Conservation (phyloP, 2,113 vertebrate genomes). For the Macaca mulatta region DNA sequence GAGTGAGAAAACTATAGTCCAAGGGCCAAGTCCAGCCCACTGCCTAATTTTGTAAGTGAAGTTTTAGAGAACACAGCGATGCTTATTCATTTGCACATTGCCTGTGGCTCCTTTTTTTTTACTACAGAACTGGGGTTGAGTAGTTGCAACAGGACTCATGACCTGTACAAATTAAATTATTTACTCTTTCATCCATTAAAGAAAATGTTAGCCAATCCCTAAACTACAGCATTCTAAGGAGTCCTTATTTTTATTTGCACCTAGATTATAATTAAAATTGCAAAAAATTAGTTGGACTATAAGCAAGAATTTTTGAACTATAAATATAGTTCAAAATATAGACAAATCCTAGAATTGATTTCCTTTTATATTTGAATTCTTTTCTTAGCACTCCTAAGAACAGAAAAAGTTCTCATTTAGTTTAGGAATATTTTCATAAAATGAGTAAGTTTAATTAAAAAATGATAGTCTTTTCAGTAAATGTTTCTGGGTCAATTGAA, state of each 20-base stretch:
- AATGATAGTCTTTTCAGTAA: background rate
- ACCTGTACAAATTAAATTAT: background rate
- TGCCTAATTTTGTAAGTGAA: background rate
- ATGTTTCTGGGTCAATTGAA: background rate
- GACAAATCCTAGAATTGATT: background rate
- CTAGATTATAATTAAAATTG: background rate
- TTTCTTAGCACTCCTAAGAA: background rate
- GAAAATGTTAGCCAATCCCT: background rate
- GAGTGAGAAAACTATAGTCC: background rate
- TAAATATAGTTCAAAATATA: background rate
- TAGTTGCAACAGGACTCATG: background rate
- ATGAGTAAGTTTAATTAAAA: background rate
- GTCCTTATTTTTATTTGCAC: background rate
- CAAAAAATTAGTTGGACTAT: background rate
- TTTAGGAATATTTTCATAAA: slow-evolving; percentile 28
- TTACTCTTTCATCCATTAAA: background rate
- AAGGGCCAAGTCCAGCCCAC: background rate
- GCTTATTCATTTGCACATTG: background rate
- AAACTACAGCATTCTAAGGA: background rate
- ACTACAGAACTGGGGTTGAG: background rate
- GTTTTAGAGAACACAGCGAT: background rate
- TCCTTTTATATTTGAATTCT: background rate
- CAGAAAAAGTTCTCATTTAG: background rate
- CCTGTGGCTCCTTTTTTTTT: background rate
- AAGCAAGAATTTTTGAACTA: background rate